phyloP scores from a whole-genome alignment of 2,888 invertebrate genomes.

The Hesperia comma region DNA sequence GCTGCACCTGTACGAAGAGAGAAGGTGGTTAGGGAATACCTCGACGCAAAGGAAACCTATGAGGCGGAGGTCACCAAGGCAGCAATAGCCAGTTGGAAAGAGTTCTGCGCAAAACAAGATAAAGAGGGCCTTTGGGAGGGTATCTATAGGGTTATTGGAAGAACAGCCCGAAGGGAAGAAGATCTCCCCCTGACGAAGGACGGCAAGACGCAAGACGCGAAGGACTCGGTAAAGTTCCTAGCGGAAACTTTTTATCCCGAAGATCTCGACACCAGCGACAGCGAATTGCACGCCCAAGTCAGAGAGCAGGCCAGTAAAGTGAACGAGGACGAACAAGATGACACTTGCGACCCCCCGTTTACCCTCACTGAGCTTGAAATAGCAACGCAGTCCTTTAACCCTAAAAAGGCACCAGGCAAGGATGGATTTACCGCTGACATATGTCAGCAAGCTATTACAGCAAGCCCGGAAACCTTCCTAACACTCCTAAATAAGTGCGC shows the following conservation, averaged over 20 bases:
- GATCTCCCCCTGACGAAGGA: constrained; percentile 26
- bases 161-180: constrained; percentile 13
- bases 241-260: constrained; percentile 26
- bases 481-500: not conserved
- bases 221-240: constrained; percentile 29
- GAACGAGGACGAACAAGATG: not conserved
- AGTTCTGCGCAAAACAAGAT: constrained; percentile 35
- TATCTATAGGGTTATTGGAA: constrained; percentile 36
- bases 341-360: constrained; percentile 26
- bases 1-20: constrained; percentile 18
- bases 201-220: not conserved
- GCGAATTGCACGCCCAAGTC: constrained; percentile 5
- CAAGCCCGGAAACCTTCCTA: not conserved
- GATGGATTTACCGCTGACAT: constrained; percentile 40
- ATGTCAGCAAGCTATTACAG: not conserved
- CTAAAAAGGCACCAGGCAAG: constrained; percentile 38
- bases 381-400: constrained; percentile 22
- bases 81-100: constrained; percentile 35
- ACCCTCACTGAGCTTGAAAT: constrained; percentile 24
- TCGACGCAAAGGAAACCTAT: constrained; percentile 13
- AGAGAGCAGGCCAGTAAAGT: not conserved
- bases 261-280: not conserved
- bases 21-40: constrained; percentile 12
- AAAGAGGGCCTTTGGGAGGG: constrained; percentile 37
- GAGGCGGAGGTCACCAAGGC: constrained; percentile 23